phyloP scores from a whole-genome alignment of 2,113 vertebrate genomes.

The Onychostruthus taczanowskii region DNA sequence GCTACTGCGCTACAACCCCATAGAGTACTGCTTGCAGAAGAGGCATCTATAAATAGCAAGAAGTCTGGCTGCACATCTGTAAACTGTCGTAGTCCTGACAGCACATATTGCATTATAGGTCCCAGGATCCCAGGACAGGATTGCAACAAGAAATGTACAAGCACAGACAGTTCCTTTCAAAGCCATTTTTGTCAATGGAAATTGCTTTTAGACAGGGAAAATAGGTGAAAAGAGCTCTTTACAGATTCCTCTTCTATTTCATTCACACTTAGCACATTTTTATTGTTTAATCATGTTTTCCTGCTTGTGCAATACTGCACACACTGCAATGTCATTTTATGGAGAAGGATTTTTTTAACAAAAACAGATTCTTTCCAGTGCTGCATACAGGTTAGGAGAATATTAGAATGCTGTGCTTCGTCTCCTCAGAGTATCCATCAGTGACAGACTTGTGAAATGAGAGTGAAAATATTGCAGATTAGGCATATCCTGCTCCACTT shows the following conservation, averaged over 20 bases:
- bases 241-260: not conserved
- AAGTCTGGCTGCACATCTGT: slow-evolving; percentile 43
- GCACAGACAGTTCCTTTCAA: not conserved
- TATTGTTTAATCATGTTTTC: not conserved
- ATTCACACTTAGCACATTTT: not conserved
- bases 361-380: not conserved
- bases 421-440: not conserved
- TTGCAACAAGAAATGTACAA: not conserved
- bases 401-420: not conserved
- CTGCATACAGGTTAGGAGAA: not conserved
- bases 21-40: not conserved
- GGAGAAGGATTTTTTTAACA: not conserved
- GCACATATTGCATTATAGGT: not conserved
- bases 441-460: not conserved
- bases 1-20: not conserved
- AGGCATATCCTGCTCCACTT: not conserved
- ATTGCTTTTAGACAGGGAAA: not conserved
- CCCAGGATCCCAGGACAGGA: slow-evolving; percentile 4
- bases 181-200: not conserved
- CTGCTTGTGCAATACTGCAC: not conserved
- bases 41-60: slow-evolving; percentile 69
- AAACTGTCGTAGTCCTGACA: not conserved
- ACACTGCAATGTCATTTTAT: not conserved
- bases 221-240: not conserved
- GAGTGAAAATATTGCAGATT: not conserved